These are phyloP conservation scores for Ceratoteleas bidentatus DNA, from an alignment of 1,140 invertebrate genomes.

Conservation along the genomic window DNA sequence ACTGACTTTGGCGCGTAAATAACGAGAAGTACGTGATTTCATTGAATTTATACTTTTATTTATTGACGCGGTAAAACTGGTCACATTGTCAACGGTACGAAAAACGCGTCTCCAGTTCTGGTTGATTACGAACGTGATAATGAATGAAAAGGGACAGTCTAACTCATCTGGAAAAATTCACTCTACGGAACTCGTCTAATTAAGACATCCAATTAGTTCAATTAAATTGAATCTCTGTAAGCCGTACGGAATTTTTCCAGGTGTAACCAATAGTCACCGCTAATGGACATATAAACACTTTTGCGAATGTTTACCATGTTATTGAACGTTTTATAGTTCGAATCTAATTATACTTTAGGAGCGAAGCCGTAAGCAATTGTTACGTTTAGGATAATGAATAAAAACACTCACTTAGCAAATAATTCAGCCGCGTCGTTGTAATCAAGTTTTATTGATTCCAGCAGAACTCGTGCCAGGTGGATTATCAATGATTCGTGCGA, in stretches of 20 bases:
- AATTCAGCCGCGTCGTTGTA: constrained; percentile 19
- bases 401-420: constrained; percentile 13
- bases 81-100: too few species aligned
- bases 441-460: constrained; percentile 59
- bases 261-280: constrained; percentile 33
- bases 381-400: constrained; percentile 24
- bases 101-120: neutral
- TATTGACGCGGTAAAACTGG: too few species aligned
- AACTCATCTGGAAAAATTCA: neutral
- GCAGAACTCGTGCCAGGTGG: constrained; percentile 8
- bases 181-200: neutral
- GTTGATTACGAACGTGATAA: constrained; percentile 4
- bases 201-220: too few species aligned
- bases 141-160: neutral
- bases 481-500: constrained; percentile 13
- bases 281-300: constrained; percentile 21
- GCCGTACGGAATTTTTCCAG: constrained; percentile 10
- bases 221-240: neutral
- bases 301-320: constrained; percentile 22
- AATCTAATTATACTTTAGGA: constrained; percentile 29
- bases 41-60: too few species aligned
- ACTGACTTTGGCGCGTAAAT: too few species aligned
- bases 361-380: constrained; percentile 24
- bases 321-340: constrained; percentile 13
- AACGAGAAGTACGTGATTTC: too few species aligned